These are phyloP conservation scores for Autographa pulchrina DNA, from an alignment of 2,888 invertebrate species.

Conservation along the genomic window DNA sequence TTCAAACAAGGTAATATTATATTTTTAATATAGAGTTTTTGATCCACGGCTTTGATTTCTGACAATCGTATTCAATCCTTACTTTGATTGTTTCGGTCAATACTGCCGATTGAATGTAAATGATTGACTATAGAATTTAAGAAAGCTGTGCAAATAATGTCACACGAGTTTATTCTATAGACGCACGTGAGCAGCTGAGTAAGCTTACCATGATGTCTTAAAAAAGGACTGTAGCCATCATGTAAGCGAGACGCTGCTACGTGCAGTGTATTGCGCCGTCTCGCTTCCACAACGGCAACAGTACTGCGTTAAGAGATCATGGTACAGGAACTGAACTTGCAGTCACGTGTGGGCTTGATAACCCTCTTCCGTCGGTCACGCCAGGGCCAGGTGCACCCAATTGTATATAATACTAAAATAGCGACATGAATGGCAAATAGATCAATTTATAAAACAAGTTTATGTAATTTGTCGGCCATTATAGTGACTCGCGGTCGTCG, in stretches of 20 bases:
- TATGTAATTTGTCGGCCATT: slow-evolving; percentile 48
- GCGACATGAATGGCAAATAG: slow-evolving; percentile 62
- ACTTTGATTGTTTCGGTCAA: background rate
- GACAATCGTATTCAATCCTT: too few relatives aligned
- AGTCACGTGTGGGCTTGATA: slow-evolving; percentile 59
- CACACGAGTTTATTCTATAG: slow-evolving; percentile 41
- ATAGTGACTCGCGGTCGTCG: slow-evolving; percentile 29
- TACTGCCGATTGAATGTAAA: background rate
- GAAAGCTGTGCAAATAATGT: background rate
- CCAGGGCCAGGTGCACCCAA: slow-evolving; percentile 57
- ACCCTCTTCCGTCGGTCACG: slow-evolving; percentile 67
- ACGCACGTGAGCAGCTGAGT: slow-evolving; percentile 45
- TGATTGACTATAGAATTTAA: background rate
- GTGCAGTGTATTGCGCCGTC: too few relatives aligned
- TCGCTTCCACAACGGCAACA: too few relatives aligned
- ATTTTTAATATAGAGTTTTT: too few relatives aligned
- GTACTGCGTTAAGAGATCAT: too few relatives aligned
- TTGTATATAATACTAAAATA: slow-evolving; percentile 63
- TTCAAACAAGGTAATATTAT: too few relatives aligned
- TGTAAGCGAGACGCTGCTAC: too few relatives aligned
- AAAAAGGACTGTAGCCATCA: too few relatives aligned
- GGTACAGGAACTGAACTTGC: slow-evolving; percentile 30
- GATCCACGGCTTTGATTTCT: too few relatives aligned
- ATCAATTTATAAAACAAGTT: slow-evolving; percentile 60
- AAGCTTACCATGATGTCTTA: too few relatives aligned